phyloP scores from a whole-genome alignment of 2,113 vertebrate genomes.

The Macrotis lagotis region DNA sequence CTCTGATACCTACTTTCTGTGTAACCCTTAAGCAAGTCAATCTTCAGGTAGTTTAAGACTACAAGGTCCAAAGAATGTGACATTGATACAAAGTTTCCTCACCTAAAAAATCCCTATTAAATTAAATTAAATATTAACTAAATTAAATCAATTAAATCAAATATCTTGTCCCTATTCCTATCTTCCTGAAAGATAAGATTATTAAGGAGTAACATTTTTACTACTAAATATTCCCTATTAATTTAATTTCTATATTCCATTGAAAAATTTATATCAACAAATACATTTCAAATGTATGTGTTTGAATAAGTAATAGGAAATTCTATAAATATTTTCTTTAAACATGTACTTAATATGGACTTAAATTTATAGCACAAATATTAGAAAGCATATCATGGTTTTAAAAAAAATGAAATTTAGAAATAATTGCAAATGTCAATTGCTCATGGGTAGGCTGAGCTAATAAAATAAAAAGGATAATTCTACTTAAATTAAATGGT shows the following conservation, averaged over 20 bases:
- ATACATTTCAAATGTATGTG: not conserved
- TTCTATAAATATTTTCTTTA: not conserved
- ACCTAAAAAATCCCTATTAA: not conserved
- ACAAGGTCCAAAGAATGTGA: not conserved
- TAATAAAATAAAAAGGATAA: no score
- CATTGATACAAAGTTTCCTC: not conserved
- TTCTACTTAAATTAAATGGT: no score
- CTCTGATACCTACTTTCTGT: not conserved
- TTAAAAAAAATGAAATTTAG: no score
- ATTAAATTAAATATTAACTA: not conserved
- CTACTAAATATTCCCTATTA: not conserved
- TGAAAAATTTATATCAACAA: not conserved
- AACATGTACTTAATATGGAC: not conserved
- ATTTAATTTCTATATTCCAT: not conserved
- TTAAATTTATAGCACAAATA: constrained; percentile 7
- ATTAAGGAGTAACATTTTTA: not conserved
- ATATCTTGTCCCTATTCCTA: not conserved
- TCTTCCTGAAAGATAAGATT: not conserved
- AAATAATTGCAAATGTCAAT: no score
- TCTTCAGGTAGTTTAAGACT: not conserved
- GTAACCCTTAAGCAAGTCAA: not conserved
- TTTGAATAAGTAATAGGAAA: not conserved
- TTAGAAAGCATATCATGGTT: not conserved
- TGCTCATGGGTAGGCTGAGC: no score
- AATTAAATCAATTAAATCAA: no score